Percentiles rank a stretch among this genome's conserved stretches.
Conservation (phyloP, 2,888 invertebrate genomes). For the Volucella zonaria region DNA sequence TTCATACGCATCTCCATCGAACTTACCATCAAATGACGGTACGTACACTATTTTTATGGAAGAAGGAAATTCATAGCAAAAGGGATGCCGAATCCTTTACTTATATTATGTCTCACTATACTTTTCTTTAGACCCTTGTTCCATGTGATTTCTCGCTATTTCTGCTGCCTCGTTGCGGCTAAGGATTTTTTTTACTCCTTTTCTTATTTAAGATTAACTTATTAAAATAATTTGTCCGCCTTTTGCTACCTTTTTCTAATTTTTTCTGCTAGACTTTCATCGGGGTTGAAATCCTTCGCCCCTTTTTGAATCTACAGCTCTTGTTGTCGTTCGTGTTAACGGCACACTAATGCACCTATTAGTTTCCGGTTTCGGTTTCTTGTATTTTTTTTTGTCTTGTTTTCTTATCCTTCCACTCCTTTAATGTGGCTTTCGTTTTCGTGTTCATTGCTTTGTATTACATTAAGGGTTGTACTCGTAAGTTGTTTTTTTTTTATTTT, state of each 20-base stretch:
- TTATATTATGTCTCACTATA: slow-evolving; percentile 24
- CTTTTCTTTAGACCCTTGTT: slow-evolving; percentile 3
- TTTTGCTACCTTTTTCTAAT: not conserved
- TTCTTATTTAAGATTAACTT: slow-evolving; percentile 64
- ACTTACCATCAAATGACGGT: not conserved
- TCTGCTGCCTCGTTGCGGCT: slow-evolving; percentile 20
- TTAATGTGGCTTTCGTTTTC: too few relatives aligned
- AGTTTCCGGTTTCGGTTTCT: slow-evolving; percentile 58
- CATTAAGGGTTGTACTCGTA: slow-evolving; percentile 37
- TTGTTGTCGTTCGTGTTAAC: slow-evolving; percentile 63
- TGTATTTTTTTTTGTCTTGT: slow-evolving; percentile 18
- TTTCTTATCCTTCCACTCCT: slow-evolving; percentile 14
- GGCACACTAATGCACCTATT: slow-evolving; percentile 68
- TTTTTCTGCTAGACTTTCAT: not conserved
- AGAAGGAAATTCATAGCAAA: not conserved
- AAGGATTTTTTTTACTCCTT: slow-evolving; percentile 21
- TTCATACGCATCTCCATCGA: not conserved
- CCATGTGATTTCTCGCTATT: slow-evolving; percentile 31
- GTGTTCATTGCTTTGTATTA: slow-evolving; percentile 28
- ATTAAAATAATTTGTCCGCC: slow-evolving; percentile 43
- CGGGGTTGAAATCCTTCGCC: not conserved
- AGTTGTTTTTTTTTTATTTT: slow-evolving; percentile 8
- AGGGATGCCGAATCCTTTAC: not conserved
- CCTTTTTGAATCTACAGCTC: slow-evolving; percentile 19
- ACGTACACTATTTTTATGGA: not conserved